Evolutionary conservation across 2,888 invertebrate species (phyloP).

Genomic region (Drosophila mulleri): DNA sequence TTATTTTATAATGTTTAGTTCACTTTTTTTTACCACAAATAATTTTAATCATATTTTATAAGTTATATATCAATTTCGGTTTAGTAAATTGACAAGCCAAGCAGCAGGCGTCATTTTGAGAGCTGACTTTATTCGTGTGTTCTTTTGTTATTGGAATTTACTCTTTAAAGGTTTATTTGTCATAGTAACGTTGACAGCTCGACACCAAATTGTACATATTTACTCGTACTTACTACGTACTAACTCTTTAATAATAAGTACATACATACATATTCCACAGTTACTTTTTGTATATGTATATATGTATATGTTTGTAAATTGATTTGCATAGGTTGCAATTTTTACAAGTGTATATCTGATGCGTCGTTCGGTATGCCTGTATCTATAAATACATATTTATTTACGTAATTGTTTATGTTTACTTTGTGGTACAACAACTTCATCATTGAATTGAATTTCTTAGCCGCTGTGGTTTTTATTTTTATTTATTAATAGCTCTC

Average conservation of each 20-base stretch:
- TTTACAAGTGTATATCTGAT: constrained; percentile 55
- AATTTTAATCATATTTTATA: constrained; percentile 64
- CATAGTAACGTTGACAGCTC: constrained; percentile 34
- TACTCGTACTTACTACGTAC: constrained; percentile 52
- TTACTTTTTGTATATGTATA: constrained; percentile 34
- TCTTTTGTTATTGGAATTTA: constrained; percentile 28
- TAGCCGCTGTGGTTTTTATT: constrained; percentile 25
- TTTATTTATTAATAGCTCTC: constrained; percentile 36
- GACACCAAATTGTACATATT: constrained; percentile 57
- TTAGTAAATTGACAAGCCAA: constrained; percentile 70
- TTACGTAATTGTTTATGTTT: constrained; percentile 39
- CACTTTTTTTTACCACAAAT: constrained; percentile 75
- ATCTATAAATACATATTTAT: constrained; percentile 71
- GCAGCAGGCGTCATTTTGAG: constrained; percentile 73
- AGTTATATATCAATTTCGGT: constrained; percentile 49
- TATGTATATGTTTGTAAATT: constrained; percentile 38
- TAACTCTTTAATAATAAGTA: constrained; percentile 49
- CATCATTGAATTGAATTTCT: constrained; percentile 45
- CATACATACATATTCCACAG: constrained; percentile 41
- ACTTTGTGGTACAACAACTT: constrained; percentile 43
- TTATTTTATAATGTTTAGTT: constrained; percentile 74
- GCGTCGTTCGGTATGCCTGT: constrained; percentile 70
- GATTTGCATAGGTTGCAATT: constrained; percentile 62
- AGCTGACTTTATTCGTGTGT: constrained; percentile 46
- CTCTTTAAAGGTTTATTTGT: constrained; percentile 28